These are phyloP conservation scores for Sapayoa aenigma DNA, from an alignment of 2,113 vertebrate species.

Conservation along the genomic window DNA sequence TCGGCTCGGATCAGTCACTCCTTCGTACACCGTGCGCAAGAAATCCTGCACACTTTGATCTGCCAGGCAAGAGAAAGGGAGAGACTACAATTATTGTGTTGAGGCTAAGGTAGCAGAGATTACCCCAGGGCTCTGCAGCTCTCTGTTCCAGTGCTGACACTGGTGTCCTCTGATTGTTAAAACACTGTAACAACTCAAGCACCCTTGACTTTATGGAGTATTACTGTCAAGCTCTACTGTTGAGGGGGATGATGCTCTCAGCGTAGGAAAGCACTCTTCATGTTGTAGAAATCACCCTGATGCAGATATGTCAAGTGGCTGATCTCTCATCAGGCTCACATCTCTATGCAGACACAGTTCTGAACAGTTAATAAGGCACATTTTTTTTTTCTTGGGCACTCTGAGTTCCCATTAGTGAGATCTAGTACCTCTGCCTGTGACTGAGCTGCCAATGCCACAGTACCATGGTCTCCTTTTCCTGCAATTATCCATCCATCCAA, in stretches of 20 bases:
- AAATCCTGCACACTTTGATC: conserved; percentile 76
- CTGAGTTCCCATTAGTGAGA: neutral
- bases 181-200: neutral
- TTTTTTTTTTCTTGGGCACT: neutral
- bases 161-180: neutral
- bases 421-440: neutral
- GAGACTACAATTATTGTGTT: neutral
- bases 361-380: neutral
- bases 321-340: neutral
- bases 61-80: conserved; percentile 41
- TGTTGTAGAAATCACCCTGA: neutral
- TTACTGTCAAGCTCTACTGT: neutral
- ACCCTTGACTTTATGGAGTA: neutral
- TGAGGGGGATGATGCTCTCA: accelerated
- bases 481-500: neutral
- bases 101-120: neutral
- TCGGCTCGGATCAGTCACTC: conserved; percentile 60
- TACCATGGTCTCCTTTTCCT: accelerated
- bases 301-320: neutral
- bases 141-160: neutral
- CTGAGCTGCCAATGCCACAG: neutral
- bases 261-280: accelerated
- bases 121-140: neutral
- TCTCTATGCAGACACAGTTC: neutral
- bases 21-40: conserved; percentile 44